Base-by-base conservation (phyloP, 2,888 invertebrate genomes). In the Desoria tigrina region DNA sequence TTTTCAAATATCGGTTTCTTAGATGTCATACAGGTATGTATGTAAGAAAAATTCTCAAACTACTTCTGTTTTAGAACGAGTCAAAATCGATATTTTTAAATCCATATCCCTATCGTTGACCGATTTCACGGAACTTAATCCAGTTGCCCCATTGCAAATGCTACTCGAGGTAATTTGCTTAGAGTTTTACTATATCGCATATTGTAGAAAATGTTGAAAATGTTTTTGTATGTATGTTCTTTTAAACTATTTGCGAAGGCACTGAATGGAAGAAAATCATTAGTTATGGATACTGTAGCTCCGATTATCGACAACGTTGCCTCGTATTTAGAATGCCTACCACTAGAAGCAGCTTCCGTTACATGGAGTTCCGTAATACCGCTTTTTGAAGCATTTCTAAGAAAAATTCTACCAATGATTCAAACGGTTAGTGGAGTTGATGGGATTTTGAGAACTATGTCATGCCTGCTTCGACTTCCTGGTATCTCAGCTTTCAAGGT, bases 101-200 rank as follows among this genome's bases (percentile, higher is more conserved):
- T 95, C 94, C 77, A 90, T 99, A 68, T 92, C 94, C 0, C 89
- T 91, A 77, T 92, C 97, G 1, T 84, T 99, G 75, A 86, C 93
- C 24, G 99, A 99, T 81, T 99, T 99, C 82, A 90, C 90, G 78
- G 98, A 99, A 81, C 81, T 99, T 63, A 96, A 93, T 79, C 94
- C 95, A 1, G 90, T 95, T 66, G 92, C 94, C 9, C 96, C 98
- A 14, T 83, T 99, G 68, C 95, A 95, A 79, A 84, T 93, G 74
- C 84, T 98, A 28, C 86, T 95, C 18, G 94, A 96, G 83, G 89
- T 88, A 81, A n/a, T n/a, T n/a, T n/a, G n/a, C n/a, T n/a, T n/a
- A n/a, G n/a, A n/a, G n/a, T n/a, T n/a, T n/a, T n/a, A n/a, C n/a
- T n/a, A n/a, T n/a, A n/a, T n/a, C n/a, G n/a, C n/a, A n/a, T n/a